Evolutionary conservation across 2,113 vertebrate genomes (phyloP), one percentile per base, ranked within the genome.

Genomic region (Protomyctophum bolini): DNA sequence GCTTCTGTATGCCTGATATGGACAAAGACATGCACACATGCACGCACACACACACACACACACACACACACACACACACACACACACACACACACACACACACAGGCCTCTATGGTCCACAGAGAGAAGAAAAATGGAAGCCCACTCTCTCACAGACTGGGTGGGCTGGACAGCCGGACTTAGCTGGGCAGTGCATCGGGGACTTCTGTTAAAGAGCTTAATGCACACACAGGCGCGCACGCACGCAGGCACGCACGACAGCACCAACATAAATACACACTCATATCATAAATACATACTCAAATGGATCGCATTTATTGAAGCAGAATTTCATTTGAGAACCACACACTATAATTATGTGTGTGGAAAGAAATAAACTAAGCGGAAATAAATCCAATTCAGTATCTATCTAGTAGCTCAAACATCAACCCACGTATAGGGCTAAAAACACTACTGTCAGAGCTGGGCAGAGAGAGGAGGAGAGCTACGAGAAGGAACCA

Each of bases 91-190:
- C 28, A 62, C 33, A 81, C 62, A 69, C 15, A 45, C 67, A 63
- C 28, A 62, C 33, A 81, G 77, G 82, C 79, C 82, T 84, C 78
- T 75, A 64, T 29, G 79, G 81, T 82, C 76, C 63, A 4, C 74
- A 68, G 82, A 84, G 84, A 63, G 71, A 85, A 87, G 87, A 88
- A 74, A 89, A 88, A 92, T 88, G 85, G 85, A 85, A 77, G 80
- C 70, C 75, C 77, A 74, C 74, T 84, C 86, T 85, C 84, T 89
- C 75, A 85, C 89, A 76, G 81, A 74, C 84, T 93, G 93, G 92
- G 92, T 94, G 93, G 93, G 91, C 92, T 64, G 83, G 50, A 92
- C 90, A 86, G 84, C 86, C 85, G 86, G 83, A 83, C 77, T 49
- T 62, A 63, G 60, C 48, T 63, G 84, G 77, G 58, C 83, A 84